Evolutionary conservation across 1,140 invertebrate genomes (phyloP), one percentile per base, ranked within the genome.

Genomic region (Macrostomum lignano): DNA sequence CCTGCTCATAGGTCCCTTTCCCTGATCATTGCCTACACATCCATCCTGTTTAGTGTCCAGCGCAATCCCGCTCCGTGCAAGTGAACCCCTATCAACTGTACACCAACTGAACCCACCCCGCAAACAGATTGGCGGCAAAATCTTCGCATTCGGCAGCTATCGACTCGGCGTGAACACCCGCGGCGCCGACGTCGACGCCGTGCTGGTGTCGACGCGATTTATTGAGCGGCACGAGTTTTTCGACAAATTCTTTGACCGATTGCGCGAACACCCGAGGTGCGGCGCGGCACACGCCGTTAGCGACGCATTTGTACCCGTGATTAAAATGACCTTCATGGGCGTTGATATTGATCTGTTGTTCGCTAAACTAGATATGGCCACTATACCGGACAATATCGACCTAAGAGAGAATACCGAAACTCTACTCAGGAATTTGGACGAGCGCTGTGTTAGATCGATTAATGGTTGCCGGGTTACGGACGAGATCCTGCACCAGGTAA

Each of bases 81-180:
- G n/a, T n/a, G n/a, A n/a, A n/a, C n/a, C n/a, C n/a, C n/a, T n/a
- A n/a, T n/a, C n/a, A n/a, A n/a, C n/a, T n/a, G n/a, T n/a, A n/a
- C n/a, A n/a, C n/a, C n/a, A n/a, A n/a, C n/a, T n/a, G n/a, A n/a
- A n/a, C n/a, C n/a, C n/a, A n/a, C n/a, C n/a, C n/a, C n/a, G n/a
- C n/a, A n/a, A n/a, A n/a, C n/a, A n/a, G n/a, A n/a, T n/a, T n/a
- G n/a, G 10, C 14, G 91, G 91, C 3, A 93, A 93, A 62, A 82
- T 98, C 37, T 94, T 84, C 47, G 96, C 91, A 17, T 98, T 98
- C 64, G 91, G 91, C 29, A 96, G 88, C 31, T 98, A 71, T 46
- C 51, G 70, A 35, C 50, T 73, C n/a, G 66, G 77, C 51, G 74
- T 96, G 10, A 82, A 96, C 55, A 82, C 60, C 3, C 6, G 38